Conservation (phyloP, 2,113 vertebrate genomes). For the Bos taurus region DNA sequence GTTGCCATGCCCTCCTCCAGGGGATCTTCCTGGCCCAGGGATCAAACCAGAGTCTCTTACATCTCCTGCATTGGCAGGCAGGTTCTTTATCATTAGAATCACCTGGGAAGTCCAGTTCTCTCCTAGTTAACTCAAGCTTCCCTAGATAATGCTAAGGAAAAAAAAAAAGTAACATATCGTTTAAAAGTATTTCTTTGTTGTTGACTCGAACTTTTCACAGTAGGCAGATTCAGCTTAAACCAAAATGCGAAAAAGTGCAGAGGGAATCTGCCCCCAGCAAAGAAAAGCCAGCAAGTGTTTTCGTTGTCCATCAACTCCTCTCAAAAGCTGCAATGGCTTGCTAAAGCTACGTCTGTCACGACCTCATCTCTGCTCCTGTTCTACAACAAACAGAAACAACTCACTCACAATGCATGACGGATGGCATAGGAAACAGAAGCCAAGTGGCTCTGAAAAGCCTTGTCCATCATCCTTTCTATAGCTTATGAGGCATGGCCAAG, state of each 20-base stretch:
- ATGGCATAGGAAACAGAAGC: constrained; percentile 38
- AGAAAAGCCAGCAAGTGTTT: background rate
- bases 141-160: background rate
- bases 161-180: background rate
- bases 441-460: constrained; percentile 61
- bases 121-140: background rate
- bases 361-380: constrained; percentile 9
- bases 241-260: background rate
- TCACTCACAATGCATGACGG: constrained; percentile 42
- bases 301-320: background rate
- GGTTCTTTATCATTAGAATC: background rate
- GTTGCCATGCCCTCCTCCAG: background rate
- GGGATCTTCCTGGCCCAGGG: background rate
- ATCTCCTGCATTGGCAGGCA: background rate
- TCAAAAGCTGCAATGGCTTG: background rate
- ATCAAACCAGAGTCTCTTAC: background rate
- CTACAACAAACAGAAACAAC: constrained; percentile 59
- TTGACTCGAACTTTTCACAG: background rate
- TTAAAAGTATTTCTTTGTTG: background rate
- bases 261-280: background rate
- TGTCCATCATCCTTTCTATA: constrained; percentile 66
- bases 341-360: background rate
- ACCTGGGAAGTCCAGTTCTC: background rate
- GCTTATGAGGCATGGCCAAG: constrained; percentile 39
- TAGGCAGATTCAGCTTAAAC: background rate